Evolutionary conservation across 2,888 invertebrate genomes (phyloP).

Genomic region (Escarpia spicata): DNA sequence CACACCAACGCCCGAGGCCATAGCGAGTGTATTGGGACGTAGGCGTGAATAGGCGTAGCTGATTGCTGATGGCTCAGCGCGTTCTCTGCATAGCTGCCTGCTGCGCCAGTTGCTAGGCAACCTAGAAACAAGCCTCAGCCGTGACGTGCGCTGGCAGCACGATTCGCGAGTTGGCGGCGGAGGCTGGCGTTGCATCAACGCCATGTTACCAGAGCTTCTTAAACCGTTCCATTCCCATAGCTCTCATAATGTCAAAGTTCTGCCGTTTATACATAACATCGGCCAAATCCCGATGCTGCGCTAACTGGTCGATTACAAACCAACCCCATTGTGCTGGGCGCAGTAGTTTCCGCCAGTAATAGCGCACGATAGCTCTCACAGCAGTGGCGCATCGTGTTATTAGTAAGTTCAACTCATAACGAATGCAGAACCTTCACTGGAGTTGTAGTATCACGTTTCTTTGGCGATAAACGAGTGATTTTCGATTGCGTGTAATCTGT

Average conservation of each 20-base stretch:
- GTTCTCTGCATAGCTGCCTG: background rate
- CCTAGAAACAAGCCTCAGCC: background rate
- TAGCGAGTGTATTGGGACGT: background rate
- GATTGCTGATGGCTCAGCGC: background rate
- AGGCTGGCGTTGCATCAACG: background rate
- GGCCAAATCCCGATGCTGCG: background rate
- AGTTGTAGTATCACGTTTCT: background rate
- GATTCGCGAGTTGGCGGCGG: background rate
- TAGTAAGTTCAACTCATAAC: background rate
- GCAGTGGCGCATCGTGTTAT: background rate
- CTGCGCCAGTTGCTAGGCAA: background rate
- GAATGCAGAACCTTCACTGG: background rate
- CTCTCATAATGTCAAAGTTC: background rate
- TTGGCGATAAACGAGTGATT: background rate
- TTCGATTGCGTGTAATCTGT: background rate
- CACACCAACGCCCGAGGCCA: background rate
- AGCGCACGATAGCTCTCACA: no score
- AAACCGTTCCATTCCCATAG: background rate
- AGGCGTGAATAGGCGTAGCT: background rate
- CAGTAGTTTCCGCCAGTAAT: background rate
- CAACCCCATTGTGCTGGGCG: background rate
- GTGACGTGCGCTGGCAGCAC: background rate
- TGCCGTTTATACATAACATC: background rate
- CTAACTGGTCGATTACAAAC: background rate
- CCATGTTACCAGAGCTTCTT: background rate